A percentile compares a stretch with the other conserved stretches of the same genome.
Conservation (phyloP, 2,113 vertebrate genomes). For the Cochlearius cochlearius region DNA sequence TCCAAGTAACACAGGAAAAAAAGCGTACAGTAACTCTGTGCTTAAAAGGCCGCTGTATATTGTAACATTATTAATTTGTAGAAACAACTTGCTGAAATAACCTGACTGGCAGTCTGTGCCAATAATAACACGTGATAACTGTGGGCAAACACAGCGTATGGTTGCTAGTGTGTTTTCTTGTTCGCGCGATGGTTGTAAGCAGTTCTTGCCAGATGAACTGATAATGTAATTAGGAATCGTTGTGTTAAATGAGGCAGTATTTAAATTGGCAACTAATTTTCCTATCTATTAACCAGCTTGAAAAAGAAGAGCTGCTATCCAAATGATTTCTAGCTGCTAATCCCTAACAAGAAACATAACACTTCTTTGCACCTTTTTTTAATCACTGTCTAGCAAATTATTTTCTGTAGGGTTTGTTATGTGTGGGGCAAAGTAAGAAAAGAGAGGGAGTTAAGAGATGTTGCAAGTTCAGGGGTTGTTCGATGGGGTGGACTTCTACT, state of each 20-base stretch:
- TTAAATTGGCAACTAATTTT: conserved; percentile 90
- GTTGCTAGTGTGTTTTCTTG: conserved; percentile 22
- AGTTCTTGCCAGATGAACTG: conserved; percentile 72
- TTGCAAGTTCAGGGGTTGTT: background rate
- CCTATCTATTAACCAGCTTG: conserved; percentile 84
- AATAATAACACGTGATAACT: conserved; percentile 30
- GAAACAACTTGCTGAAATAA: conserved; percentile 26
- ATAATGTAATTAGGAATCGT: conserved; percentile 84
- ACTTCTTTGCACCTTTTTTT: background rate
- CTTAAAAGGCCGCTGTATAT: conserved; percentile 21
- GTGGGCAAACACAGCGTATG: conserved; percentile 47
- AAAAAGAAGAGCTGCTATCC: conserved; percentile 72
- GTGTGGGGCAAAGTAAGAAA: background rate
- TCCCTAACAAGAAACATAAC: conserved; percentile 49
- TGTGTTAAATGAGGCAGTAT: conserved; percentile 86
- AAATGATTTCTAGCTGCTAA: conserved; percentile 79
- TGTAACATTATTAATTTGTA: conserved; percentile 28
- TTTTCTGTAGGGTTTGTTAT: background rate
- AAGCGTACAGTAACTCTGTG: background rate
- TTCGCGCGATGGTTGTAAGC: background rate
- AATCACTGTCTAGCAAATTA: background rate
- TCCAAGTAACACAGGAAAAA: background rate
- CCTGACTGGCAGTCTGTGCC: conserved; percentile 30
- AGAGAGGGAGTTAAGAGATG: background rate
- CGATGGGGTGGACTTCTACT: background rate